Percentiles rank a stretch among this genome's conserved stretches.
Conservation (phyloP, 2,113 vertebrate genomes). For the Cyanoramphus novaezelandiae region DNA sequence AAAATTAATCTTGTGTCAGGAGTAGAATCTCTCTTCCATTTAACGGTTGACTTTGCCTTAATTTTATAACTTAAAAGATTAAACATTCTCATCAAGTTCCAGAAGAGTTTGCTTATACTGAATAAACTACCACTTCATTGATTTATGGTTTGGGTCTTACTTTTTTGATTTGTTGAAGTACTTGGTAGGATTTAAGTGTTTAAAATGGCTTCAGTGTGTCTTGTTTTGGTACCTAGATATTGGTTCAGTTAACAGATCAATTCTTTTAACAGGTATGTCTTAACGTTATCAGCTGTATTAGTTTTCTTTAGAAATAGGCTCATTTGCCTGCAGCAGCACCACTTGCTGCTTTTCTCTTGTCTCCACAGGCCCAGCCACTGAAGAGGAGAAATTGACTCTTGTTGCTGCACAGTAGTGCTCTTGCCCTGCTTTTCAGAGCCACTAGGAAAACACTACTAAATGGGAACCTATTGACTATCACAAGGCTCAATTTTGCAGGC, state of each 20-base stretch:
- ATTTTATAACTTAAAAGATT: background rate
- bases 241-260: slow-evolving; percentile 67
- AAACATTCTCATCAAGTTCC: background rate
- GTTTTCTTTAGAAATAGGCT: slow-evolving; percentile 70
- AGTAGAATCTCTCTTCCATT: background rate
- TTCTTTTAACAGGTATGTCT: slow-evolving; percentile 71
- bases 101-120: background rate
- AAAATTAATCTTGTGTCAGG: background rate
- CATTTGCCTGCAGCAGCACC: slow-evolving; percentile 72
- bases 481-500: slow-evolving; percentile 54
- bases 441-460: slow-evolving; percentile 66
- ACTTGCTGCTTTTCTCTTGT: slow-evolving; percentile 75
- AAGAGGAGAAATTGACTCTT: slow-evolving; percentile 73
- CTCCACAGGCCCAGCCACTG: slow-evolving; percentile 73
- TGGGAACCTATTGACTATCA: slow-evolving; percentile 63
- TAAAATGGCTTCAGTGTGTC: slow-evolving; percentile 56
- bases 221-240: slow-evolving; percentile 67
- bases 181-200: slow-evolving; percentile 45
- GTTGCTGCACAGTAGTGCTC: slow-evolving; percentile 71
- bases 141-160: background rate
- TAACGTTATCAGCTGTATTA: slow-evolving; percentile 64
- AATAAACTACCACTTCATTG: background rate
- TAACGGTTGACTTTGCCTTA: background rate
- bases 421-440: slow-evolving; percentile 70
- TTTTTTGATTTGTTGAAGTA: background rate